Evolutionary conservation across 2,888 invertebrate genomes (phyloP).

Genomic region (Amaurobius ferox): DNA sequence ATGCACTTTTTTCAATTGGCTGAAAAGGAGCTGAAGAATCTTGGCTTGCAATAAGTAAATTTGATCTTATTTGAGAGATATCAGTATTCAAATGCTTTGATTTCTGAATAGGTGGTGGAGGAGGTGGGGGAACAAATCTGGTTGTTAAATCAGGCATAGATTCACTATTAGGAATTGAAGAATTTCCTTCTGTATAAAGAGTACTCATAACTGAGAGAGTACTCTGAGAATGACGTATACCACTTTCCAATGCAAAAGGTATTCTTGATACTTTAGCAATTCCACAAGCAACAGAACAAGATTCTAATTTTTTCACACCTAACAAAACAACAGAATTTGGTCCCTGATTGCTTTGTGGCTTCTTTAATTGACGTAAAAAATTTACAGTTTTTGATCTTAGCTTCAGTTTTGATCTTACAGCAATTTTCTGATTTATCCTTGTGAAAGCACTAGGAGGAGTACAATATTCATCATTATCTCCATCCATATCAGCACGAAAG

Average conservation of each 20-base stretch:
- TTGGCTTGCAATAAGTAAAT: slow-evolving; percentile 1
- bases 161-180: slow-evolving; percentile 76
- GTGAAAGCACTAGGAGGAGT: slow-evolving; percentile 46
- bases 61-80: slow-evolving; percentile 10
- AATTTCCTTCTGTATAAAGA: slow-evolving; percentile 38
- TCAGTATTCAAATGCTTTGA: slow-evolving; percentile 36
- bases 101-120: slow-evolving; percentile 57
- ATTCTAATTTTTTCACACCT: slow-evolving; percentile 71
- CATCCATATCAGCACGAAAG: slow-evolving; percentile 64
- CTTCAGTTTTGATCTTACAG: slow-evolving; percentile 69
- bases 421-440: slow-evolving; percentile 63
- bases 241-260: slow-evolving; percentile 58
- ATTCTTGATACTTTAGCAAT: slow-evolving; percentile 44
- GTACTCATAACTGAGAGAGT: slow-evolving; percentile 76
- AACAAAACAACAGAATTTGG: slow-evolving; percentile 63
- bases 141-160: slow-evolving; percentile 77
- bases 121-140: slow-evolving; percentile 73
- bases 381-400: slow-evolving; percentile 70
- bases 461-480: slow-evolving; percentile 62
- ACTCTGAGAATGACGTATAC: slow-evolving; percentile 76
- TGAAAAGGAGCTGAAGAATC: slow-evolving; percentile 32
- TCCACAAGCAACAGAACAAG: slow-evolving; percentile 47
- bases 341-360: slow-evolving; percentile 55
- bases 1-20: slow-evolving; percentile 28
- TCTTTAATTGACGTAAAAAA: slow-evolving; percentile 70